Conservation (phyloP, 2,797 vertebrate genomes). For the Hapalemur alaotrensis region DNA sequence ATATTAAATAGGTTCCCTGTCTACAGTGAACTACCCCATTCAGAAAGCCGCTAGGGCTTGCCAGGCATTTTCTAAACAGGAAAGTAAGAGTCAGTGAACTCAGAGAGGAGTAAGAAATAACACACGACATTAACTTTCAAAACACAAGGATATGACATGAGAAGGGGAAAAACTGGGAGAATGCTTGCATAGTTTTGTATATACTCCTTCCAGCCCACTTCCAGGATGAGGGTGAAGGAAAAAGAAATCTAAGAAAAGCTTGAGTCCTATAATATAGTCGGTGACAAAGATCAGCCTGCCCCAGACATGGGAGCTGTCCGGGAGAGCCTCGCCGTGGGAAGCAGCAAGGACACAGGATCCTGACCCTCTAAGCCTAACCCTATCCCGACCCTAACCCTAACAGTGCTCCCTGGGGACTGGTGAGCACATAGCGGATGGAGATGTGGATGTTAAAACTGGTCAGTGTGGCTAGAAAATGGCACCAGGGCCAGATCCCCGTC, state of each 20-base stretch:
- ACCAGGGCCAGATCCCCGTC: accelerated
- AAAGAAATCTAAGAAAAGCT: no score
- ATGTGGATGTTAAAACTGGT: accelerated
- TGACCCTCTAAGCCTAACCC: background rate
- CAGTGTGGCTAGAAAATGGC: background rate
- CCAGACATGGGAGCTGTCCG: background rate
- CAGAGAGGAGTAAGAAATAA: no score
- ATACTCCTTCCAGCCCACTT: background rate
- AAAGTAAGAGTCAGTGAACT: background rate
- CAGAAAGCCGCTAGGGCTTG: background rate
- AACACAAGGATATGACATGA: background rate
- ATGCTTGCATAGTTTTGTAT: background rate
- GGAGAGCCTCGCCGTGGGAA: no score
- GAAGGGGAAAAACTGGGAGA: background rate
- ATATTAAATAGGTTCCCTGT: background rate
- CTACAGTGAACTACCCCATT: background rate
- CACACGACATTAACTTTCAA: no score
- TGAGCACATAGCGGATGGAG: background rate
- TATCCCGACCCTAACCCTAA: no score
- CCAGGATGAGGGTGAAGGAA: no score
- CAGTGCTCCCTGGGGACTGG: no score
- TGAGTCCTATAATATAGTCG: no score
- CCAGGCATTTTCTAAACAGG: background rate
- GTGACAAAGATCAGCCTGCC: accelerated
- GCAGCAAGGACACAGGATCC: background rate